These are phyloP conservation scores for Heteromurus nitidus DNA, from an alignment of 2,888 invertebrate genomes.

Conservation along the genomic window DNA sequence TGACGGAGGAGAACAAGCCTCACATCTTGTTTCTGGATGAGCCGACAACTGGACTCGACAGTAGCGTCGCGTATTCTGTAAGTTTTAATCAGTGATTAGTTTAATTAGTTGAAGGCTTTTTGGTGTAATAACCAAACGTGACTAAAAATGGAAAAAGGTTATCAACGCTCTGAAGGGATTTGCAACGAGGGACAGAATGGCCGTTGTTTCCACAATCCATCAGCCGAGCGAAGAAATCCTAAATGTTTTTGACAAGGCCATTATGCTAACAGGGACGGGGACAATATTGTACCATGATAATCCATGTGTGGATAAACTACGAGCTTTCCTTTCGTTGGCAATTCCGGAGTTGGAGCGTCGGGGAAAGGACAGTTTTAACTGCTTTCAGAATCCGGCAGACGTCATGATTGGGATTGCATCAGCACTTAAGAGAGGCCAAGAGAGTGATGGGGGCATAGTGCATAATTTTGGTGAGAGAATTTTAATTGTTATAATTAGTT, in stretches of 20 bases:
- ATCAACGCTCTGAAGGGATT: neutral
- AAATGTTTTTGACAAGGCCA: slow-evolving; percentile 10
- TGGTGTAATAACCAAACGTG: no score
- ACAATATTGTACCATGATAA: neutral
- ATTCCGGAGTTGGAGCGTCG: neutral
- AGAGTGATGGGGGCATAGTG: neutral
- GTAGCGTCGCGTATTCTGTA: slow-evolving; percentile 18
- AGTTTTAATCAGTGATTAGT: no score
- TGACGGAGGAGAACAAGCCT: slow-evolving; percentile 39
- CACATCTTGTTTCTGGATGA: slow-evolving; percentile 54
- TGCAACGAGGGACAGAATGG: slow-evolving; percentile 10
- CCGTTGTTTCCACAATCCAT: slow-evolving; percentile 25
- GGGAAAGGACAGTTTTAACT: neutral
- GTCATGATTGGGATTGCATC: neutral
- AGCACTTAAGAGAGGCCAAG: neutral
- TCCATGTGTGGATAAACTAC: neutral
- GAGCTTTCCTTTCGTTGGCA: neutral
- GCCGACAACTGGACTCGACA: slow-evolving; percentile 30
- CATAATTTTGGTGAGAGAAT: no score
- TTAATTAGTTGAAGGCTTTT: neutral
- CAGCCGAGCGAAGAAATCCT: slow-evolving; percentile 28
- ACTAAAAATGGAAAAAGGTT: neutral
- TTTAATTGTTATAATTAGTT: neutral
- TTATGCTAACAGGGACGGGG: slow-evolving; percentile 16
- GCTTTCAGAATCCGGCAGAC: slow-evolving; percentile 13